phyloP scores from a whole-genome alignment of 2,113 vertebrate species.

The Poicephalus meyeri region DNA sequence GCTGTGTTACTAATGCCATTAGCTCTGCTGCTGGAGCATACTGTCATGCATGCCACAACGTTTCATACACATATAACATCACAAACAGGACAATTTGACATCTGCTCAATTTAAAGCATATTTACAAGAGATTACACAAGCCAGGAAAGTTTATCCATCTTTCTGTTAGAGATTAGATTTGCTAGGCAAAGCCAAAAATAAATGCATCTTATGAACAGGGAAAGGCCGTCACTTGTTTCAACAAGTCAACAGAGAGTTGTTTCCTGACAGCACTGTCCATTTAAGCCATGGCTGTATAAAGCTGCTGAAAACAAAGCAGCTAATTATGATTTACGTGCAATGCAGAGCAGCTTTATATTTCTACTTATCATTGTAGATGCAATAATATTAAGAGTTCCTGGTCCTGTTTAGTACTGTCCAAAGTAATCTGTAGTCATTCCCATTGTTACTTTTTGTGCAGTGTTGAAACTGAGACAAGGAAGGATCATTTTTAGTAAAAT shows the following conservation, averaged over 20 bases:
- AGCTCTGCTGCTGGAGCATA: background rate
- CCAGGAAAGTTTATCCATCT: background rate
- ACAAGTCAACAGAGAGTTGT: background rate
- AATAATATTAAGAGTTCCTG: background rate
- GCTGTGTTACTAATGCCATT: background rate
- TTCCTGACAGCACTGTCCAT: background rate
- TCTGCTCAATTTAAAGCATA: background rate
- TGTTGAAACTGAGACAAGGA: background rate
- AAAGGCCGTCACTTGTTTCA: slow-evolving; percentile 1
- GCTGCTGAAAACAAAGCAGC: background rate
- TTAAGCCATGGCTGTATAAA: background rate
- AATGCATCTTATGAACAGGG: background rate
- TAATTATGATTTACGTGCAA: background rate
- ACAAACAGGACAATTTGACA: slow-evolving; percentile 19
- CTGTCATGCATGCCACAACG: background rate
- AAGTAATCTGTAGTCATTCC: background rate
- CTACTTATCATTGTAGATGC: background rate
- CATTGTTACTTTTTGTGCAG: background rate
- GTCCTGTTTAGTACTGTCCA: background rate
- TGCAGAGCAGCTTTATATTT: background rate
- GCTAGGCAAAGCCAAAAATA: background rate
- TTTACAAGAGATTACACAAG: slow-evolving; percentile 21
- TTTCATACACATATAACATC: background rate
- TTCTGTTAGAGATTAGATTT: background rate
- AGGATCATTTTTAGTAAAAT: background rate